Evolutionary conservation across 2,888 invertebrate species (phyloP), one percentile per base, ranked within the genome.

Genomic region (Thymelicus sylvestris): DNA sequence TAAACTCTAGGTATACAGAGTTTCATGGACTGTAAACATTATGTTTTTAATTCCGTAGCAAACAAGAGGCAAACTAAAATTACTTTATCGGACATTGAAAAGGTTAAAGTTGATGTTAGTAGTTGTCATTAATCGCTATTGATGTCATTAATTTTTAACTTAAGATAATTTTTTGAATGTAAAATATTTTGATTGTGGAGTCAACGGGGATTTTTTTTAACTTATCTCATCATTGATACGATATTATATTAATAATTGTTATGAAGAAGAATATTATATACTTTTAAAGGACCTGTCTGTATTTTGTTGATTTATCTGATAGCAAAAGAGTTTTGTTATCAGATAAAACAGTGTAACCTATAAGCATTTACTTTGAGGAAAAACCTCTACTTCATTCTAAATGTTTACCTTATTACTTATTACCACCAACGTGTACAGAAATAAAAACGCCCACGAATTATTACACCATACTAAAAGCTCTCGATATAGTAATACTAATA

Each of bases 361-460:
- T 52, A 31, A 31, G 13, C 7, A 59, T 38, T 39, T 5, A 39
- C 59, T n/a, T 13, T n/a, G 83, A 85, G 80, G 77, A 77, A 80
- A 77, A 86, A 84, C 86, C 88, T 88, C 84, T 77, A 81, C 81
- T 79, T 80, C 80, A 88, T 86, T 85, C 85, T 83, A 84, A 89
- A 91, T 91, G 88, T 91, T 92, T 92, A 89, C 89, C 79, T 87
- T 89, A 89, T 87, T 88, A 89, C 89, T 91, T 90, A 90, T 84
- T 86, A 84, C 88, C 83, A 82, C 85, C 86, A 83, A 89, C 87
- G 87, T 84, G 80, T 80, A 83, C 85, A 86, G 85, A 86, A 86
- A 90, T 87, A 89, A 88, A 87, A 90, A 88, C 83, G 83, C 88
- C 87, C 83, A 90, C 85, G 73, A 74, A 78, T 83, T 78, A 86